Evolutionary conservation across 2,797 vertebrate genomes (phyloP), one percentile per base, ranked within the genome.

Genomic region (Semaprochilodus insignis): DNA sequence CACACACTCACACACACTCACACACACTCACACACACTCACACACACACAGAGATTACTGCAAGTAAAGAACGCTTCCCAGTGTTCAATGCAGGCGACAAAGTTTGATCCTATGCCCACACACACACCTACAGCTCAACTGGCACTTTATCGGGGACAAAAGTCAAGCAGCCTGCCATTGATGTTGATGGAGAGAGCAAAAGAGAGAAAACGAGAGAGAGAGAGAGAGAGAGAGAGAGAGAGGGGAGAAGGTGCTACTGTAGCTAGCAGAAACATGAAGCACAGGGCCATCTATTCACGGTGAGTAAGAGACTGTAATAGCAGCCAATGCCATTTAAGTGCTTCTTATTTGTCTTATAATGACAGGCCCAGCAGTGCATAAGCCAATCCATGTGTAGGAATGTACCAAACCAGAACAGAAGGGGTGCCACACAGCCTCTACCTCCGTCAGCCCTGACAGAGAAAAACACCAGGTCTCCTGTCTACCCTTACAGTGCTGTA

Each of bases 261-360:
- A 86, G 34, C 55, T 23, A 40, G 66, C 80, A 65, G 57, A 57
- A 85, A 76, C 65, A 67, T 66, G 71, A 85, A 82, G 84, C 73
- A 65, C 48, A 81, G 65, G 62, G 62, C 81, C 87, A 85, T 89
- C 88, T 85, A 88, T 88, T 91, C 85, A 77, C 81, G 57, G 34
- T 57, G 88, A 84, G 85, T 85, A 80, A 83, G 73, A 72, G 84
- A 69, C 71, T 82, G 80, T 85, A 87, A 88, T 81, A 76, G 81
- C 81, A 80, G 66, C 85, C 62, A 74, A 73, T 83, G 87, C 52
- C 62, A 85, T 82, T 81, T 80, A 52, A 78, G 57, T 81, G 81
- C 73, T 85, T 88, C 79, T 86, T 77, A 81, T 83, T 87, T 82
- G 84, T 83, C 74, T 70, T 77, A 65, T 86, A 77, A 83, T 74